Base-by-base conservation (phyloP, 2,888 invertebrate genomes). In the Siphlonurus alternatus region DNA sequence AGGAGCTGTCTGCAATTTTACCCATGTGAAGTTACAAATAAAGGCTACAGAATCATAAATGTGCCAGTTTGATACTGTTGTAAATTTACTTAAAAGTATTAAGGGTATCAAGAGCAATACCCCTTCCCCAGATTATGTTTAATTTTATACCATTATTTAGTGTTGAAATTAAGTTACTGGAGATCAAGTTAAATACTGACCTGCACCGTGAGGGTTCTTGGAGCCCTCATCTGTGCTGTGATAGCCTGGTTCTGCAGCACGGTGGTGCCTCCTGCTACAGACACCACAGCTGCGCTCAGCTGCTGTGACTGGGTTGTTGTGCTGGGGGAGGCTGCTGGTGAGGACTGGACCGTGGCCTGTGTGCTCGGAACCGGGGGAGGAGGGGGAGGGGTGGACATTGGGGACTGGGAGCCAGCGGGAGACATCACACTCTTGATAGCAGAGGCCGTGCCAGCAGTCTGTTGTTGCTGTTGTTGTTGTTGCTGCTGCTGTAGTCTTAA, bases 361-460 rank as follows among this genome's bases (percentile, higher is more conserved):
- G 24, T 20, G 2, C 61, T 38, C 18, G 25, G 2, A 25, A 23
- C 63, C n/a, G 65, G 53, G 15, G 59, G 63, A 56, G 63, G 23
- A 1, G 59, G 62, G 54, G 62, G 51, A 38, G 23, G 61, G 3
- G 60, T 23, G 1, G 64, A 15, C 2, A 56, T 20, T 10, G 54
- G 65, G 18, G 38, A 18, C 19, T 61, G 25, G 23, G 25, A 51
- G n/a, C 53, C 54, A 5, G 65, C 24, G 23, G 54, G 59, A 19
- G 66, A 10, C 10, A 65, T 59, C 18, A 22, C 20, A 18, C 23
- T 22, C 15, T 61, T 54, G 23, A 61, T 22, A 59, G 63, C 63
- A 53, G 70, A 65, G 1, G 71, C 68, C 2, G 66, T 67, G n/a
- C 65, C 68, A 25, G 74, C 60, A 64, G 68, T 61, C 69, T 73